Evolutionary conservation across 1,140 invertebrate species (phyloP).

Genomic region (Cepaea nemoralis): DNA sequence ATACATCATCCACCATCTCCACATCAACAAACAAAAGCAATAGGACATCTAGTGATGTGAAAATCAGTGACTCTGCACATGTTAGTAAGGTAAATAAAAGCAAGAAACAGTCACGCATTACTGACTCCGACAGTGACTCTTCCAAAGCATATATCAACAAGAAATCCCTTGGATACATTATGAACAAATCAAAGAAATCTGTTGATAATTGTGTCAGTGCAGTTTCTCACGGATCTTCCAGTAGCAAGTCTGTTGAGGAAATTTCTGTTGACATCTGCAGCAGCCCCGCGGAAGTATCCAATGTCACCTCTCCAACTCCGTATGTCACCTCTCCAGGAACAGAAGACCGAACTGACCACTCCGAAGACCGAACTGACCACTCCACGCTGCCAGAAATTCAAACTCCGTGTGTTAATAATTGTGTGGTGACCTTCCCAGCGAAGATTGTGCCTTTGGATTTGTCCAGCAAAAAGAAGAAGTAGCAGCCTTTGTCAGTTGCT

Average conservation of each 20-base stretch:
- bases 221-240: not conserved
- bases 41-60: not conserved
- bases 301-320: constrained; percentile 37
- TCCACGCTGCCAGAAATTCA: constrained; percentile 29
- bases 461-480: constrained; percentile 13
- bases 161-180: not conserved
- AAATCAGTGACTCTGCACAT: not conserved
- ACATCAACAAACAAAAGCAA: not conserved
- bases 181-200: not conserved
- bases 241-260: constrained; percentile 28
- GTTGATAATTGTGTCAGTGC: not conserved
- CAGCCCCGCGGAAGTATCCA: constrained; percentile 25
- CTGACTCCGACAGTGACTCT: not conserved
- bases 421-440: not conserved
- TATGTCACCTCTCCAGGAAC: constrained; percentile 47
- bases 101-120: not conserved
- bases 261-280: constrained; percentile 42
- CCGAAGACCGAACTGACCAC: constrained; percentile 39
- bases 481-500: not conserved
- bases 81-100: not conserved
- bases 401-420: not conserved
- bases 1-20: not conserved
- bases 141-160: not conserved
- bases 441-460: constrained; percentile 16
- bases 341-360: constrained; percentile 39